phyloP scores from a whole-genome alignment of 2,888 invertebrate genomes.

The Sarcophaga rosellei region DNA sequence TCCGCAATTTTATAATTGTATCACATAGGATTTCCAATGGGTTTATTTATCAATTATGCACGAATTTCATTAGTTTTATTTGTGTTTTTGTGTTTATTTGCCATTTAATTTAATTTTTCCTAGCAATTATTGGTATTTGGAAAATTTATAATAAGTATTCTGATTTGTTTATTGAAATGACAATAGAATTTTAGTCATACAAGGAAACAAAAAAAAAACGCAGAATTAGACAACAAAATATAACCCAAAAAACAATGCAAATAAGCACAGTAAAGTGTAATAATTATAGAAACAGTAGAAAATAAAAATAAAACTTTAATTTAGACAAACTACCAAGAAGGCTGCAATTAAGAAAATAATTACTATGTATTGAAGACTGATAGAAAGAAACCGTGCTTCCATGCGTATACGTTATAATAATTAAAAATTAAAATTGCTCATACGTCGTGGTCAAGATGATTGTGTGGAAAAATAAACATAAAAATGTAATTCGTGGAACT shows the following conservation, averaged over 20 bases:
- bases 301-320: too few relatives aligned
- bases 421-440: too few relatives aligned
- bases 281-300: background rate
- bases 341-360: too few relatives aligned
- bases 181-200: conserved; percentile 13
- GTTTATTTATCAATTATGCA: conserved; percentile 33
- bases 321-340: too few relatives aligned
- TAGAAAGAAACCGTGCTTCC: too few relatives aligned
- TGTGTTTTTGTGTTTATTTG: conserved; percentile 20
- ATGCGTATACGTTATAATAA: too few relatives aligned
- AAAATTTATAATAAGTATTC: conserved; percentile 19
- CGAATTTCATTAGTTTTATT: background rate
- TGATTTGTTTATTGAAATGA: conserved; percentile 53
- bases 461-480: too few relatives aligned
- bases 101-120: conserved; percentile 41
- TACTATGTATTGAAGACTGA: too few relatives aligned
- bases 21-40: background rate
- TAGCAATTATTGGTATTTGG: conserved; percentile 25
- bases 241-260: background rate
- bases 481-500: too few relatives aligned
- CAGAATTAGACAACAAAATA: conserved; percentile 1
- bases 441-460: too few relatives aligned
- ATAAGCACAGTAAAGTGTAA: background rate
- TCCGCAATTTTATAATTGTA: background rate
- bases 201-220: conserved; percentile 5